phyloP scores from a whole-genome alignment of 2,888 invertebrate species.

The Hecatera dysodea region DNA sequence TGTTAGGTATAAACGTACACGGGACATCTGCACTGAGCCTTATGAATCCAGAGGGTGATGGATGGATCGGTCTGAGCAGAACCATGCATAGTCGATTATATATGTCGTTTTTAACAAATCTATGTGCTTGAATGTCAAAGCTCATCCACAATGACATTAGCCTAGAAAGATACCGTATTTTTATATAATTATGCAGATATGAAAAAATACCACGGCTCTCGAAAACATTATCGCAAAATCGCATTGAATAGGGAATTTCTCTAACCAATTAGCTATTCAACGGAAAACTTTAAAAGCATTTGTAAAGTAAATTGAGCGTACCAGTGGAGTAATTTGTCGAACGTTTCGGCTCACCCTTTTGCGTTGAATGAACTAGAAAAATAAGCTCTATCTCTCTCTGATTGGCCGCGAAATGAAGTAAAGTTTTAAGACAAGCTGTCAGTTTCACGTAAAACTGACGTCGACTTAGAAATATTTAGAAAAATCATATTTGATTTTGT shows the following conservation, averaged over 20 bases:
- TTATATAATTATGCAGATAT: neutral
- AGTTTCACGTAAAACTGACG: constrained; percentile 71
- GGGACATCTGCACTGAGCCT: constrained; percentile 83
- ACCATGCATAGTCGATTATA: constrained; percentile 63
- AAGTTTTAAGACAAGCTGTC: constrained; percentile 79
- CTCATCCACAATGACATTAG: neutral
- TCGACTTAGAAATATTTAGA: constrained; percentile 39
- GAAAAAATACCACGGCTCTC: constrained; percentile 13
- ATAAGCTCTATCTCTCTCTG: constrained; percentile 71
- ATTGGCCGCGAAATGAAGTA: constrained; percentile 74
- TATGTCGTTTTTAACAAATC: constrained; percentile 50
- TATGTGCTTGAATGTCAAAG: constrained; percentile 20
- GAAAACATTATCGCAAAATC: constrained; percentile 45
- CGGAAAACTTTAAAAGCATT: constrained; percentile 81
- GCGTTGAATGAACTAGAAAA: constrained; percentile 78
- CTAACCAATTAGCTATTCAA: constrained; percentile 73
- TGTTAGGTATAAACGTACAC: constrained; percentile 79
- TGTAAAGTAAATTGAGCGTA: constrained; percentile 85
- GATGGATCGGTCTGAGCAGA: constrained; percentile 78
- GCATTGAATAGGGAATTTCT: constrained; percentile 64
- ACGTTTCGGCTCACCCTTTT: constrained; percentile 78
- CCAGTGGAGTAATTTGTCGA: constrained; percentile 82
- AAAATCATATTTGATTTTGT: constrained; percentile 41
- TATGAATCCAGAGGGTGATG: constrained; percentile 87
- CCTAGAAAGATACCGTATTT: neutral